Percentiles rank a stretch among this genome's conserved stretches.
Evolutionary conservation across 1,140 invertebrate genomes (phyloP).

Genomic region (Leptinotarsa texana): DNA sequence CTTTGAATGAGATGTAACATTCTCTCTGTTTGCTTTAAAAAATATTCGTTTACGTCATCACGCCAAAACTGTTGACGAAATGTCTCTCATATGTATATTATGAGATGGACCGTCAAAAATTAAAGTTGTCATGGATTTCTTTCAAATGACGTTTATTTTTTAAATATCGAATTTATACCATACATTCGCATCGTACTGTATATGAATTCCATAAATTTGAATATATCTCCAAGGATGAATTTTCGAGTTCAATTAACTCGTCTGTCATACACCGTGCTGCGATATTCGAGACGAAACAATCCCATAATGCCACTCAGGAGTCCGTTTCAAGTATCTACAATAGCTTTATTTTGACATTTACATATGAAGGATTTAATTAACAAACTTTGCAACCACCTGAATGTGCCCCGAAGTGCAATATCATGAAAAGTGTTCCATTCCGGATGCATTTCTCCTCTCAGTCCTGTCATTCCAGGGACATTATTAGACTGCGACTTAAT

Average conservation of each 20-base stretch:
- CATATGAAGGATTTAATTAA: neutral
- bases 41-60: too few relatives aligned
- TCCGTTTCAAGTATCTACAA: neutral
- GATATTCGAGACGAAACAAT: neutral
- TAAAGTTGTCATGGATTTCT: too few relatives aligned
- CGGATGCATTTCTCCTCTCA: constrained; percentile 5
- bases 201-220: neutral
- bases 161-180: too few relatives aligned
- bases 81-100: too few relatives aligned
- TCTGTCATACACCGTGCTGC: neutral
- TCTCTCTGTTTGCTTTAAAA: too few relatives aligned
- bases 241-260: neutral
- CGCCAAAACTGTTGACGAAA: too few relatives aligned
- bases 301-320: neutral
- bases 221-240: neutral
- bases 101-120: too few relatives aligned
- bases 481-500: constrained; percentile 4
- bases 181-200: too few relatives aligned
- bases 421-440: constrained; percentile 1
- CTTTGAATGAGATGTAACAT: too few relatives aligned
- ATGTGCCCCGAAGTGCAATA: constrained; percentile 2
- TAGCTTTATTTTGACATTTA: neutral
- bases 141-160: too few relatives aligned
- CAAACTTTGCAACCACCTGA: neutral
- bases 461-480: constrained; percentile 2